Base-by-base conservation (phyloP, 1,140 invertebrate genomes). In the Drosophila navojoa region DNA sequence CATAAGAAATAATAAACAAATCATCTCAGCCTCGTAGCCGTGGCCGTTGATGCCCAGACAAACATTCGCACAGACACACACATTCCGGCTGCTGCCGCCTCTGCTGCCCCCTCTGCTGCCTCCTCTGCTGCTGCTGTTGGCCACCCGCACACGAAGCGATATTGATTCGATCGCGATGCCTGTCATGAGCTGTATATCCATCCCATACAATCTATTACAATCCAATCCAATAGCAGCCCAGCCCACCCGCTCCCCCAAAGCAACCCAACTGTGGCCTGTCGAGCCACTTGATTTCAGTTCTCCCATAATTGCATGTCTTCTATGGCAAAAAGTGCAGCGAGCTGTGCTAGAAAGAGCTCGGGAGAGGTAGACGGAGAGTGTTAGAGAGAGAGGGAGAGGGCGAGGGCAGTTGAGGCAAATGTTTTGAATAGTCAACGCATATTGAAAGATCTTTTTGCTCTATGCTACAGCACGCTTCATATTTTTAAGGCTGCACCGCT, bases 1-100 rank as follows among this genome's bases (percentile, higher is more conserved):
- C 75, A 87, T 89, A 74, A 89, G 79, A 57, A 82, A 89, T 71
- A 87, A 87, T 87, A 87, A 87, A 87, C 82, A 87, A 87, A 89
- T 87, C 84, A 82, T 82, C 76, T 60, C 71, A 32, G 58, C 50
- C 40, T 22, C 35, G 35, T 11, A 64, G 58, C 49, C 35, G 35
- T 11, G 61, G 58, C 49, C 71, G 71, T 62, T 69, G 71, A 73
- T 73, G 45, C 58, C 69, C 49, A 67, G 63, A 59, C 50, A 81
- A 77, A 68, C 79, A 76, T 66, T 80, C 57, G 71, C 52, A 55
- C 72, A 76, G 47, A 61, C 40, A 63, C 62, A 58, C 53, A 40
- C 29, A 54, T 61, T 62, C 52, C 44, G 42, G 63, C 42, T 29
- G 70, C 35, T 13, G 10, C 35, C 1, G 35, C 35, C 27, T 4